Conservation (phyloP, 2,113 vertebrate species). For the Electrona antarctica region DNA sequence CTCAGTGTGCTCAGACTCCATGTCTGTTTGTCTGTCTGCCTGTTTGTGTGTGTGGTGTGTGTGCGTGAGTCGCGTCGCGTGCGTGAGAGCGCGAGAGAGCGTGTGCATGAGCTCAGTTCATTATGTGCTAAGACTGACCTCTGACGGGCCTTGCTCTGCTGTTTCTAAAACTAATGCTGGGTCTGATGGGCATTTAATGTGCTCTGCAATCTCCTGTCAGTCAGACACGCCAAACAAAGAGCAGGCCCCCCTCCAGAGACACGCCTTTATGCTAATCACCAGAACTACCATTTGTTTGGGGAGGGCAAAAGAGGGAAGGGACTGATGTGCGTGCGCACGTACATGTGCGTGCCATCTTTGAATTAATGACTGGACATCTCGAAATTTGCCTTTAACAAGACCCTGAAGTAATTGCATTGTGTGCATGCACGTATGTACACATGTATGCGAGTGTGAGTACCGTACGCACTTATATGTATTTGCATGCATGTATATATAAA, state of each 20-base stretch:
- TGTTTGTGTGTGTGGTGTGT: constrained; percentile 4
- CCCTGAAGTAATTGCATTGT: neutral
- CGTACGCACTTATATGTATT: neutral
- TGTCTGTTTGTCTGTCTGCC: constrained; percentile 22
- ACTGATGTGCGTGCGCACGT: neutral
- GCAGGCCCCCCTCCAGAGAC: constrained; percentile 65
- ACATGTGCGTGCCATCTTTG: neutral
- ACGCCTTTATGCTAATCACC: constrained; percentile 74
- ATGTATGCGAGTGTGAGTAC: no score
- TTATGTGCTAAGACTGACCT: constrained; percentile 74
- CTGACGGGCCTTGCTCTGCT: constrained; percentile 58
- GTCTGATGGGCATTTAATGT: constrained; percentile 79
- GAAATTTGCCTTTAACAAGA: no score
- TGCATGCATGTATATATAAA: neutral
- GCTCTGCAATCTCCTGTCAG: constrained; percentile 75
- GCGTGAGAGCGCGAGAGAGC: neutral
- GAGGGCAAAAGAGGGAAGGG: constrained; percentile 4
- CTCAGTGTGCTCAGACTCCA: neutral
- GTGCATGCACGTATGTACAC: no score
- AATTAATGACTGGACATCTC: neutral
- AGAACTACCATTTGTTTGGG: constrained; percentile 43
- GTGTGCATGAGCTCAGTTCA: constrained; percentile 62
- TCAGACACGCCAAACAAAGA: constrained; percentile 74
- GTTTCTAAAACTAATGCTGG: constrained; percentile 72
- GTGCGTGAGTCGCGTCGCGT: no score